Evolutionary conservation across 2,888 invertebrate genomes (phyloP).

Genomic region (Leucophenga montana): DNA sequence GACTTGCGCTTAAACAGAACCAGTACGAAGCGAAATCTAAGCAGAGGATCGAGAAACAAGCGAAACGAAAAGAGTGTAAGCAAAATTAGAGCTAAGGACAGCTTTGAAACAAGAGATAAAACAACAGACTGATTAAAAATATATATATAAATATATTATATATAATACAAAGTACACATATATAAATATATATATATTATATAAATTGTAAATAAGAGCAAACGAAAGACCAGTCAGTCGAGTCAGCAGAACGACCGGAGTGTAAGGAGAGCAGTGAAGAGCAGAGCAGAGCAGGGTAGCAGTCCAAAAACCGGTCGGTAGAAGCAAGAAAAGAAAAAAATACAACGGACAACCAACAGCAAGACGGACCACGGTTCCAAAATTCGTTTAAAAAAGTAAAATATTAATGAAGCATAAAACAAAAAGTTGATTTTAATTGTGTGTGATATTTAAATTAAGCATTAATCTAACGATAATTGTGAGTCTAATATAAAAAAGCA

Average conservation of each 20-base stretch:
- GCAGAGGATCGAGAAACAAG: slow-evolving; percentile 37
- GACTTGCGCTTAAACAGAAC: slow-evolving; percentile 35
- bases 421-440: slow-evolving; percentile 72
- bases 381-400: slow-evolving; percentile 35
- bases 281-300: slow-evolving; percentile 30
- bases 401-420: slow-evolving; percentile 46
- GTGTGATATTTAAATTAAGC: slow-evolving; percentile 73
- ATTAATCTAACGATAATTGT: slow-evolving; percentile 67
- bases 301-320: slow-evolving; percentile 30
- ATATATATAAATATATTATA: slow-evolving; percentile 65
- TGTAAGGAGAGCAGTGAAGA: slow-evolving; percentile 24
- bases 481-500: slow-evolving; percentile 56
- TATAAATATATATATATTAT: slow-evolving; percentile 51
- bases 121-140: slow-evolving; percentile 73
- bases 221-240: slow-evolving; percentile 39
- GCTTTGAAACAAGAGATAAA: slow-evolving; percentile 66
- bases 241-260: slow-evolving; percentile 37
- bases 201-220: slow-evolving; percentile 39
- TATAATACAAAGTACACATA: slow-evolving; percentile 63
- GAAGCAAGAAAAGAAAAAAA: slow-evolving; percentile 31
- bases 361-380: slow-evolving; percentile 36
- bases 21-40: slow-evolving; percentile 37
- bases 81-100: slow-evolving; percentile 63
- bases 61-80: slow-evolving; percentile 53
- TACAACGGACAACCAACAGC: slow-evolving; percentile 35